Evolutionary conservation across 2,797 vertebrate species (phyloP).

Genomic region (Apodemus agrarius): DNA sequence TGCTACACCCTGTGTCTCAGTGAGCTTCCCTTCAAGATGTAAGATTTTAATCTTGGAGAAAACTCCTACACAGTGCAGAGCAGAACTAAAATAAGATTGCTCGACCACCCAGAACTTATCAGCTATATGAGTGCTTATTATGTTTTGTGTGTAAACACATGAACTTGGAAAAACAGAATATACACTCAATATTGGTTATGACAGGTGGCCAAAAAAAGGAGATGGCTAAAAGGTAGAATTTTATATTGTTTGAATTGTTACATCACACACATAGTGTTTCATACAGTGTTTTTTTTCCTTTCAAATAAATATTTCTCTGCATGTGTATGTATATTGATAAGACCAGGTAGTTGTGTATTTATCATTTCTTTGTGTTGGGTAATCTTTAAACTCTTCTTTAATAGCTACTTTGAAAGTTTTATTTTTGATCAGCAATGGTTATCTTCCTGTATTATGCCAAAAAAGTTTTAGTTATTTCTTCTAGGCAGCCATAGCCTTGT

Average conservation of each 20-base stretch:
- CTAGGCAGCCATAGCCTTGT: neutral
- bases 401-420: neutral
- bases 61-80: neutral
- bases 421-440: neutral
- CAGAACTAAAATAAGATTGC: conserved; percentile 14
- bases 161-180: neutral
- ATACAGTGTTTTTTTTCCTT: neutral
- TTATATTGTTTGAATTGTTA: conserved; percentile 14
- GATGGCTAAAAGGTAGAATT: conserved; percentile 7
- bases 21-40: neutral
- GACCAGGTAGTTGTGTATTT: neutral
- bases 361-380: neutral
- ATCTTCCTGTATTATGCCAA: neutral
- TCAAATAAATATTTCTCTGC: neutral
- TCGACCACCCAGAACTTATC: neutral
- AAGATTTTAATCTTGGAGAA: neutral
- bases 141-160: neutral
- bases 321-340: neutral
- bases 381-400: neutral
- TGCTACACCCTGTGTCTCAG: neutral
- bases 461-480: neutral
- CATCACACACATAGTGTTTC: neutral
- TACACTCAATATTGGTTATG: neutral
- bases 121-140: neutral
- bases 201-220: neutral